phyloP scores from a whole-genome alignment of 2,797 vertebrate genomes.

The Euthynnus affinis region DNA sequence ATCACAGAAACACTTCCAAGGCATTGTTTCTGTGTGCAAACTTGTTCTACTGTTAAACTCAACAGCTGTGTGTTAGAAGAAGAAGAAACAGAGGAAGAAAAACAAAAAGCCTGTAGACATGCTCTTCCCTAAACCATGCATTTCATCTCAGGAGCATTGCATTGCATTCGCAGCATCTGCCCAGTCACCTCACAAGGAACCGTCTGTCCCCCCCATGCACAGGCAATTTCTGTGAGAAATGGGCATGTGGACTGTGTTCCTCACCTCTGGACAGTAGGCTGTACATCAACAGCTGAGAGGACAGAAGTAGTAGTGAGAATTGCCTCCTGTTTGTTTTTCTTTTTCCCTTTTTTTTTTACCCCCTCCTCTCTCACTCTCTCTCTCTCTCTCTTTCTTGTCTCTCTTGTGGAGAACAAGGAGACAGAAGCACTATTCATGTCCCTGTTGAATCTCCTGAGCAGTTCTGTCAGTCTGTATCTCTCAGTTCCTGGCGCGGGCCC shows the following conservation, averaged over 20 bases:
- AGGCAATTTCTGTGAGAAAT: slow-evolving; percentile 60
- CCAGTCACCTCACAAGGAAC: slow-evolving; percentile 64
- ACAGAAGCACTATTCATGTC: slow-evolving; percentile 85
- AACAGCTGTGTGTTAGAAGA: slow-evolving; percentile 57
- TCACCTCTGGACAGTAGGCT: slow-evolving; percentile 65
- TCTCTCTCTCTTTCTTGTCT: slow-evolving; percentile 55
- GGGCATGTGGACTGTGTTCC: slow-evolving; percentile 42
- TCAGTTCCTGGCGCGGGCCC: slow-evolving; percentile 73
- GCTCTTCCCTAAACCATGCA: slow-evolving; percentile 29
- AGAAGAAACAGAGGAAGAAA: neutral
- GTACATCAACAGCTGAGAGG: slow-evolving; percentile 63
- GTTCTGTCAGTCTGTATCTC: slow-evolving; percentile 73
- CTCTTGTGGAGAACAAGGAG: slow-evolving; percentile 65
- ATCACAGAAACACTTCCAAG: neutral
- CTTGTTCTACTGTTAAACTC: slow-evolving; percentile 63
- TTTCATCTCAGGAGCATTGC: slow-evolving; percentile 46
- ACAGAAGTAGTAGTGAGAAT: slow-evolving; percentile 61
- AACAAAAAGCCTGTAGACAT: slow-evolving; percentile 12
- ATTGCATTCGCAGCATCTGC: slow-evolving; percentile 47
- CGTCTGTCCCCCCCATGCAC: slow-evolving; percentile 42
- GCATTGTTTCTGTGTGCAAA: slow-evolving; percentile 46
- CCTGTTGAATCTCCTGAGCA: slow-evolving; percentile 71
- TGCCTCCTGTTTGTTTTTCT: slow-evolving; percentile 68
- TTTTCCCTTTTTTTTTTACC: slow-evolving; percentile 21
- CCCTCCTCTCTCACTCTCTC: neutral